phyloP scores from a whole-genome alignment of 2,888 invertebrate species.

The Malthinus flaveolus region DNA sequence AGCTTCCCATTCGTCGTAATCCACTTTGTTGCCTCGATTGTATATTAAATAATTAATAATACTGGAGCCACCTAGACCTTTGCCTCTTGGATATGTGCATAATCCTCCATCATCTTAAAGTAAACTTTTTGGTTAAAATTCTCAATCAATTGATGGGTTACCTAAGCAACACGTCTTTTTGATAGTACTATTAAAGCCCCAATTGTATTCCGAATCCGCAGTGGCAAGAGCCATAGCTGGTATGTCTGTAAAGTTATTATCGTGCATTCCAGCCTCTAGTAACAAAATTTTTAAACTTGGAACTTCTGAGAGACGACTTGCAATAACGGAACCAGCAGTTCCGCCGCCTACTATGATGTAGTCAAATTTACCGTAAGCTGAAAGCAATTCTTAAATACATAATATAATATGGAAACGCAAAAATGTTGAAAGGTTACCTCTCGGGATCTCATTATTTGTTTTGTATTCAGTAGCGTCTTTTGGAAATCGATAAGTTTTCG shows the following conservation, averaged over 20 bases:
- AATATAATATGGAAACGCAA: too few relatives aligned
- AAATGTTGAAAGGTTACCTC: too few relatives aligned
- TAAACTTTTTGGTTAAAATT: too few relatives aligned
- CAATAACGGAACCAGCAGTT: conserved; percentile 10
- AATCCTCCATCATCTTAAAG: too few relatives aligned
- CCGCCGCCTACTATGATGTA: conserved; percentile 13
- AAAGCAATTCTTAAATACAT: neutral
- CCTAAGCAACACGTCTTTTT: conserved; percentile 13
- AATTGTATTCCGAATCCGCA: conserved; percentile 4
- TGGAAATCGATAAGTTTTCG: too few relatives aligned
- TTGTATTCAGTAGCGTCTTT: too few relatives aligned
- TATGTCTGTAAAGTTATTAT: conserved; percentile 14
- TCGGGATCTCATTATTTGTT: too few relatives aligned
- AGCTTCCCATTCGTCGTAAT: conserved; percentile 2
- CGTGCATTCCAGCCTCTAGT: conserved; percentile 13
- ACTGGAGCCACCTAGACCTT: neutral
- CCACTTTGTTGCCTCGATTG: neutral
- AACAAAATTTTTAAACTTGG: conserved; percentile 6
- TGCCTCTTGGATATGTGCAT: neutral
- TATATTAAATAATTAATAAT: neutral
- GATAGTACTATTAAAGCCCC: conserved; percentile 12
- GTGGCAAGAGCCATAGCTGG: conserved; percentile 7
- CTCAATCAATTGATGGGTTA: neutral
- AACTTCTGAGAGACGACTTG: conserved; percentile 11
- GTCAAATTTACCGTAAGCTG: conserved; percentile 13